A percentile compares a stretch with the other conserved stretches of the same genome.
Conservation (phyloP, 2,113 vertebrate genomes). For the Anser brachyrhynchus region DNA sequence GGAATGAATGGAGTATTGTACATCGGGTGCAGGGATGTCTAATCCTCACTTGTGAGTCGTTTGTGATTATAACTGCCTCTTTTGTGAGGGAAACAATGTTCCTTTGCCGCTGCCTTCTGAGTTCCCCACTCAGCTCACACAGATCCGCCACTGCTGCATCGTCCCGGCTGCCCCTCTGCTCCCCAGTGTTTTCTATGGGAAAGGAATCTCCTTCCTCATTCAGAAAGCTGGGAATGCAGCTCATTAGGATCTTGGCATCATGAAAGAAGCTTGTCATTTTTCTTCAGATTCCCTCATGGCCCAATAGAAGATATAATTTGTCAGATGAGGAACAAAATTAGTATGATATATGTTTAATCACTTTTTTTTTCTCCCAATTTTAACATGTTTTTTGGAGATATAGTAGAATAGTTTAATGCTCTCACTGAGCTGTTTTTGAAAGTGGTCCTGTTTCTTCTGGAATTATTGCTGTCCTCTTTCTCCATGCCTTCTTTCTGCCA, state of each 20-base stretch:
- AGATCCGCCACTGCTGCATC: background rate
- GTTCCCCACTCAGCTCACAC: background rate
- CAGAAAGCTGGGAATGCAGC: conserved; percentile 9
- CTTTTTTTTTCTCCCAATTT: background rate
- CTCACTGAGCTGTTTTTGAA: background rate
- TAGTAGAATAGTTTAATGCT: background rate
- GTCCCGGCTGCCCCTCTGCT: background rate
- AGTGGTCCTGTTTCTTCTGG: background rate
- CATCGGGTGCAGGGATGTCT: background rate
- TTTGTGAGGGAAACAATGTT: conserved; percentile 11
- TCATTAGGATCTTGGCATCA: conserved; percentile 31
- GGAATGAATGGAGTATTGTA: conserved; percentile 7
- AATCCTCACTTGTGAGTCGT: background rate
- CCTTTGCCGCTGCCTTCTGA: background rate
- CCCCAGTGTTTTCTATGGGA: background rate
- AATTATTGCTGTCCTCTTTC: conserved; percentile 2
- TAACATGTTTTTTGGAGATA: background rate
- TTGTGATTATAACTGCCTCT: background rate
- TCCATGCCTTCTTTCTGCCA: background rate
- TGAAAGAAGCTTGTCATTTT: background rate
- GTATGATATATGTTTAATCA: background rate
- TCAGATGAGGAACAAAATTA: background rate
- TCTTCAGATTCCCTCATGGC: background rate
- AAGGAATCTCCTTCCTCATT: background rate
- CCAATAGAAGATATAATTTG: background rate